Evolutionary conservation across 1,140 invertebrate genomes (phyloP), one percentile per base, ranked within the genome.

Genomic region (Cydia pomonella): DNA sequence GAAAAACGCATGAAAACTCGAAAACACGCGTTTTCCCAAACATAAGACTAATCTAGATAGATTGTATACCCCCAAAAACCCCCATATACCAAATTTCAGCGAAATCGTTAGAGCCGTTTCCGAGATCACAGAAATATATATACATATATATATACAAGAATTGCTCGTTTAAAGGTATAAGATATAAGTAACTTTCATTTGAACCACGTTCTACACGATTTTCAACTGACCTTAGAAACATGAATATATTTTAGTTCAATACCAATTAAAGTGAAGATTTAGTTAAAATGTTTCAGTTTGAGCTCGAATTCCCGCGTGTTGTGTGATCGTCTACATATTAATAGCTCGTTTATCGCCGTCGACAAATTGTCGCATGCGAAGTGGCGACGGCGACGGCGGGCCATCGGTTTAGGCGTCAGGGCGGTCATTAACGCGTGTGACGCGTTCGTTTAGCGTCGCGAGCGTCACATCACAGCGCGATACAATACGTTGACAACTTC

Each of bases 321-420:
- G 53, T 21, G 53, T 21, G 53, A 21, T 18, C 18, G 21, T 6
- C 29, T 16, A 23, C 63, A 23, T 41, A 38, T 41, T 69, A 69
- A 69, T 69, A 41, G 64, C 29, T 29, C 64, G 29, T 33, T 64
- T 64, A 18, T 69, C 53, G 64, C 27, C 29, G 64, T 69, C 9
- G 64, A 69, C 64, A 69, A 69, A 69, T 69, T 38, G 64, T 69
- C 29, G 64, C 13, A 33, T 23, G 64, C n/a, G 29, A n/a, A 64
- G 63, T 64, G 29, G 25, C 63, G 12, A 18, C 2, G 21, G 59
- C 25, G 21, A 10, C 2, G 27, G 25, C 25, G 63, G 41, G 13
- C 41, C 12, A 44, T 44, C 13, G 21, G 59, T 27, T 2, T 63
- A 23, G 62, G 12, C 16, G 3, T 16, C 63, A 29, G 2, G 7